Evolutionary conservation across 2,797 vertebrate genomes (phyloP), one percentile per base, ranked within the genome.

Genomic region (Taenioides sp.): DNA sequence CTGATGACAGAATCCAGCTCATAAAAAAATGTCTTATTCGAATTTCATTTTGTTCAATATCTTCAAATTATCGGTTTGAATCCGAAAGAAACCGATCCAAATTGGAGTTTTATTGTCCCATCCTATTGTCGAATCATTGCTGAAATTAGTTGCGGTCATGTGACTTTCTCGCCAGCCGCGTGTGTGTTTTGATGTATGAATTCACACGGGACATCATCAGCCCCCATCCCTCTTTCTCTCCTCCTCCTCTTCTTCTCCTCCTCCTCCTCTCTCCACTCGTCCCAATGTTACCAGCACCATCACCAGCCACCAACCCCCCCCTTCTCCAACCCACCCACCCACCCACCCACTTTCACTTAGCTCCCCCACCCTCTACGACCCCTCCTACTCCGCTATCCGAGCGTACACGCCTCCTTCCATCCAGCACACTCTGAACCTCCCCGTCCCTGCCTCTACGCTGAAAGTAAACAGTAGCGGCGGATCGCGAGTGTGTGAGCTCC

Each of bases 381-480:
- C 83, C 93, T 80, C 84, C 80, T 64, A 80, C 69, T 43, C 58
- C 72, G 25, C 37, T 37, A 69, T 49, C 64, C 79, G 74, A 84
- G 23, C 28, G 20, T 57, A 34, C 64, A 10, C 79, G 74, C 86
- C 84, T 77, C 85, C 80, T 78, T 80, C 73, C 78, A 12, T 74
- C 81, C 70, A 47, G 22, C 60, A 78, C 60, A 59, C 81, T 70
- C 70, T 80, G 89, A 89, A 84, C 93, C 93, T 92, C 91, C 92
- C 91, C 90, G 85, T 90, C 92, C 89, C 83, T 86, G 85, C 91
- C 89, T 91, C 87, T 27, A 61, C 73, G 78, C 88, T 87, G 87
- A 92, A 92, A 93, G 92, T 92, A 94, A 93, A 93, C 86, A 90
- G 89, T 83, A 76, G 86, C 71, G 76, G 75, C 75, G 77, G 81